Evolutionary conservation across 2,888 invertebrate genomes (phyloP), one percentile per base, ranked within the genome.

Genomic region (Baccha elongata): DNA sequence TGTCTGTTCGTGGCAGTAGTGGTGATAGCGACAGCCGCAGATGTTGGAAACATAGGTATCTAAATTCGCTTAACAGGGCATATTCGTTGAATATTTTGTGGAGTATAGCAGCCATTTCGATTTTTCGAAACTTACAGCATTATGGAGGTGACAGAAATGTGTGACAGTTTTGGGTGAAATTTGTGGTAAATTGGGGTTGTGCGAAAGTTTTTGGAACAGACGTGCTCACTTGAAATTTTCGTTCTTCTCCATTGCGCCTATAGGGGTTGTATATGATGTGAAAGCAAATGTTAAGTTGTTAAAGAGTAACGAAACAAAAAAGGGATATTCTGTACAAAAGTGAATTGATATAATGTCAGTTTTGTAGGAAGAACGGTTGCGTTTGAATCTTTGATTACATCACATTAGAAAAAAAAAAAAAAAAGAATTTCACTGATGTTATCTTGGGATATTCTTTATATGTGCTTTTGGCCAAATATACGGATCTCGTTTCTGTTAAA

Each of bases 1-100:
- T 68, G 74, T 74, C 42, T 65, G 13, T 26, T 58, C 8, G 13
- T 55, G 75, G 58, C 42, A 40, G 64, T 37, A 11, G 35, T 64
- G 53, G 76, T 55, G 53, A 40, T 53, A 46, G 53, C 32, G 55
- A 35, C 64, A 65, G 64, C 64, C 58, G 50, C 13, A 42, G 8
- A 42, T 58, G 17, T 65, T 65, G 40, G 53, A 40, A 44, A 64
- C 64, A 69, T 69, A n/a, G n/a, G 44, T 55, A 64, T 72, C 67
- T 53, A 64, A 42, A 42, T 42, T 64, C 67, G 67, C 40, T 26
- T 48, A 42, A 69, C 55, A 74, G 58, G 64, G 44, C 60, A 48
- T 73, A 29, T 68, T 40, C 48, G 68, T 40, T 73, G 52, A 15
- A 64, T 65, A 50, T 60, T 72, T 52, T 50, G 52, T 50, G 11